Base-by-base conservation (phyloP, 2,797 vertebrate genomes). In the Sebastes cheni region DNA sequence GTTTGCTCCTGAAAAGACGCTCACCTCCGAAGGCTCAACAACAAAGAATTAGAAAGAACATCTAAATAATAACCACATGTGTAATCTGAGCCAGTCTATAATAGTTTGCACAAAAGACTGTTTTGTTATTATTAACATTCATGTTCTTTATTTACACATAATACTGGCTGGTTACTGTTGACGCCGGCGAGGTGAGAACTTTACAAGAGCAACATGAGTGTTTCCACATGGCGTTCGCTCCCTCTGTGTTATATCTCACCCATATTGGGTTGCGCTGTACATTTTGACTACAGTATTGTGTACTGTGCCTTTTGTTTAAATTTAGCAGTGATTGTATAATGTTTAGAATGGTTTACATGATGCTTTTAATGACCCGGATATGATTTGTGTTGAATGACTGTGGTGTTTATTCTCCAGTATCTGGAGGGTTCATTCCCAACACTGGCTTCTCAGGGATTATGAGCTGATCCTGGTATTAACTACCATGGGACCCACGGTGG, bases 231-330 rank as follows among this genome's bases (percentile, higher is more conserved):
- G 89, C 8, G 81, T 84, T 56, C 10, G 18, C 34, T 71, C 55
- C 85, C 77, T 81, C 90, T 79, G 88, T 95, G 92, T 93, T 6
- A 79, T 93, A 86, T 85, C 94, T 96, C 89, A 95, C 98, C 97
- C 98, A 99, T 94, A 98, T 95, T 99, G 98, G 98, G 98, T 94
- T 86, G 77, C 29, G 67, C 81, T 98, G 97, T 98, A 97, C 92
- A 97, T 97, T 95, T 72, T 88, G 89, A 97, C 95, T 91, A 87
- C 98, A 97, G 98, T 99, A 97, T 96, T 97, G 96, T 97, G 95
- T 98, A 97, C 96, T 96, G 96, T 95, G 92, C 87, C 82, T 91
- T 30, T 92, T 93, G 93, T 42, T 88, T 83, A 82, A 86, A 89
- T 77, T 58, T 58, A 65, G 86, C 91, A 93, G 88, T 77, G 84